phyloP scores from a whole-genome alignment of 2,113 vertebrate species.

The Embiotoca jacksoni region DNA sequence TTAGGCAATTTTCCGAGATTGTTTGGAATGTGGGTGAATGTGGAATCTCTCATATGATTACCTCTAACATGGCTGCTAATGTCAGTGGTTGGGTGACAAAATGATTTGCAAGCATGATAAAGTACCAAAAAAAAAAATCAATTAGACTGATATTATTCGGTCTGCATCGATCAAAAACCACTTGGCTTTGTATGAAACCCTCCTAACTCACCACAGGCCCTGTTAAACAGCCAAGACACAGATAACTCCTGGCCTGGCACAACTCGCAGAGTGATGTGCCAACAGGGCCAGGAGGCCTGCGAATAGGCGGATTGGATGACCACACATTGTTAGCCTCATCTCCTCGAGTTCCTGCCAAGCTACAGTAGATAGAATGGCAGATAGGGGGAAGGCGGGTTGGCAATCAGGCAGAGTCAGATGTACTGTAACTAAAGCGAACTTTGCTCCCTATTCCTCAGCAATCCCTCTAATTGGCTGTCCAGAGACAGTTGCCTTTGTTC shows the following conservation, averaged over 20 bases:
- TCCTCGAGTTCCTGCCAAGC: slow-evolving; percentile 55
- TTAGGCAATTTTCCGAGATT: too few species aligned
- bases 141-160: slow-evolving; percentile 20
- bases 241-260: slow-evolving; percentile 69
- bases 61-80: not conserved
- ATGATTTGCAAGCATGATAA: slow-evolving; percentile 1
- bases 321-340: slow-evolving; percentile 61
- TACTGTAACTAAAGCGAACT: slow-evolving; percentile 55
- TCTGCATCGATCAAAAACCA: slow-evolving; percentile 47
- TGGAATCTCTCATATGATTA: not conserved
- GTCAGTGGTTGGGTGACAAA: not conserved
- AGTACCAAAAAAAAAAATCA: not conserved
- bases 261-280: slow-evolving; percentile 56
- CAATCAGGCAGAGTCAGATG: slow-evolving; percentile 52
- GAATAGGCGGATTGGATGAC: slow-evolving; percentile 75
- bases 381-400: not conserved
- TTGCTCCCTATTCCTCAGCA: slow-evolving; percentile 58
- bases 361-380: slow-evolving; percentile 45
- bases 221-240: slow-evolving; percentile 52
- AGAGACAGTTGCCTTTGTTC: slow-evolving; percentile 77
- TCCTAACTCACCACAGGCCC: slow-evolving; percentile 62
- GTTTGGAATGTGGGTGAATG: too few species aligned
- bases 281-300: slow-evolving; percentile 66
- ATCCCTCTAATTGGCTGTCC: slow-evolving; percentile 78
- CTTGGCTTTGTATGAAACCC: slow-evolving; percentile 58